Evolutionary conservation across 2,113 vertebrate genomes (phyloP), one percentile per base, ranked within the genome.

Genomic region (Paralichthys olivaceus): DNA sequence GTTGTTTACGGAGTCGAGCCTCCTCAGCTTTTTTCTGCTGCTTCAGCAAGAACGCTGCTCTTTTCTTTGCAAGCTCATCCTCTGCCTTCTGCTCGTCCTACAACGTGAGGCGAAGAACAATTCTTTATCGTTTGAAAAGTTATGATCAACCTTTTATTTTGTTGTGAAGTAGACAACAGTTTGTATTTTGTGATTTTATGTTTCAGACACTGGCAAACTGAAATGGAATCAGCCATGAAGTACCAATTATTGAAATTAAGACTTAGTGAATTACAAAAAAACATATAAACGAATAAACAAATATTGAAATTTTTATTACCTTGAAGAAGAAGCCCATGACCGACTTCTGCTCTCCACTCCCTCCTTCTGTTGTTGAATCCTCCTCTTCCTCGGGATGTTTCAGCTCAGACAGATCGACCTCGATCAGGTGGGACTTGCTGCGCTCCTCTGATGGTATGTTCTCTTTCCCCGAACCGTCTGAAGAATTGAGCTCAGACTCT

Each of bases 1-100:
- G 97, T 80, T 96, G 96, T 60, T 97, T 98, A 4, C 98, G 86
- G 6, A 96, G 25, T 0, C 96, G 95, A 7, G 98, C 94, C 90
- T 99, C 98, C 80, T 99, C 97, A 0, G 97, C 97, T 84, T 99
- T 99, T 84, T 95, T 97, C 92, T 99, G 98, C 92, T 99, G 98
- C 17, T 99, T 99, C 62, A 98, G 80, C 0, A 99, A 92, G 91
- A 99, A 99, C 0, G 97, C 98, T 0, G 97, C 97, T 0, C 97
- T 95, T 65, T 96, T 99, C 76, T 98, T 98, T 0, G 97, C 98
- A 0, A 99, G 92, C 82, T 99, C 98, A 0, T 98, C 97, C 43
- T 99, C 98, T 0, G 97, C 97, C 72, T 98, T 98, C 92, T 98
- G 96, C 0, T 98, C 97, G 13, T 99, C 98, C 98, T 99, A 71